Evolutionary conservation across 1,140 invertebrate species (phyloP).

Genomic region (Papilio glaucus): DNA sequence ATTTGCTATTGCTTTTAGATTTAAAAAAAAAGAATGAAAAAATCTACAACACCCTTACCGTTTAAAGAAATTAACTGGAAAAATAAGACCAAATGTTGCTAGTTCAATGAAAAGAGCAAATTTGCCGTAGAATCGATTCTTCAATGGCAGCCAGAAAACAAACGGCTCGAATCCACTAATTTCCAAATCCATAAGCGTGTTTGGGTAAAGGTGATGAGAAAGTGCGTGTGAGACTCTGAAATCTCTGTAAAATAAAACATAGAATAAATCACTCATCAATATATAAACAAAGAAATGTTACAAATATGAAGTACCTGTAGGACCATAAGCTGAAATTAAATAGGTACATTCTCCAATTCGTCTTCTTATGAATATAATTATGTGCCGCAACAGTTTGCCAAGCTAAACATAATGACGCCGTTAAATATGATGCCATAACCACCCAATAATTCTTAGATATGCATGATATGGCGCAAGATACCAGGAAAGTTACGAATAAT

Average conservation of each 20-base stretch:
- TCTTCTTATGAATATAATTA: conserved; percentile 91
- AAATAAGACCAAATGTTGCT: conserved; percentile 53
- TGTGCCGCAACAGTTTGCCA: conserved; percentile 87
- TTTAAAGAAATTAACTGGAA: conserved; percentile 51
- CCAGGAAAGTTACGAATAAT: conserved; percentile 57
- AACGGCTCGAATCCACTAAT: conserved; percentile 88
- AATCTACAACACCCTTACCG: no score
- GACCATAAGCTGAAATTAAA: conserved; percentile 89
- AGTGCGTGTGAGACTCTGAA: conserved; percentile 91
- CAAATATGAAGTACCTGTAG: conserved; percentile 85
- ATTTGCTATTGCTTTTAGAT: no score
- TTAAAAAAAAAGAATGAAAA: background rate
- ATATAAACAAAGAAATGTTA: background rate
- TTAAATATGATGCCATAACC: conserved; percentile 55
- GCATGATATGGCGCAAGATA: conserved; percentile 57
- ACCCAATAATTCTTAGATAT: conserved; percentile 60
- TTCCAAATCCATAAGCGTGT: conserved; percentile 90
- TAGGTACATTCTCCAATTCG: conserved; percentile 93
- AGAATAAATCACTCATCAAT: background rate
- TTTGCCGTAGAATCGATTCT: conserved; percentile 53
- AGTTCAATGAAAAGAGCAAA: conserved; percentile 56
- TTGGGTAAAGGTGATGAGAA: conserved; percentile 92
- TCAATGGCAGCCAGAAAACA: conserved; percentile 85
- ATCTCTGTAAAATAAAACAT: conserved; percentile 81
- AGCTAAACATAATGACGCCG: conserved; percentile 81